Evolutionary conservation across 2,888 invertebrate genomes (phyloP).

Genomic region (Meandrusa payeni): DNA sequence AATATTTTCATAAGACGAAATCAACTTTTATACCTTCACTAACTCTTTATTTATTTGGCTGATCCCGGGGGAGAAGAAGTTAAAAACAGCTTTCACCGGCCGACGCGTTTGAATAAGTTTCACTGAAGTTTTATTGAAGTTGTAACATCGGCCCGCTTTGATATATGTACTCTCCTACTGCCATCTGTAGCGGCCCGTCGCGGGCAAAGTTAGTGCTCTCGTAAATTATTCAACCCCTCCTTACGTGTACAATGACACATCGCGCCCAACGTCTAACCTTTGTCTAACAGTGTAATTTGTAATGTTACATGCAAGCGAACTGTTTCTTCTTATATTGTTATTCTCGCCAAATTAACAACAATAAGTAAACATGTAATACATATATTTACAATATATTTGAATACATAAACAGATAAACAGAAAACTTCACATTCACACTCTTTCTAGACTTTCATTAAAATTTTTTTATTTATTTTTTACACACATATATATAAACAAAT

Average conservation of each 20-base stretch:
- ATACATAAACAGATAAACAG: too few relatives aligned
- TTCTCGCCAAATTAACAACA: too few relatives aligned
- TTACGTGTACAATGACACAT: conserved; percentile 54
- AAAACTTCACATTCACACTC: too few relatives aligned
- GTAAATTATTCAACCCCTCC: conserved; percentile 74
- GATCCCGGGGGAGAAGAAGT: conserved; percentile 68
- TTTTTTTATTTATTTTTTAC: too few relatives aligned
- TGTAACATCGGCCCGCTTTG: conserved; percentile 62
- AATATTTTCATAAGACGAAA: conserved; percentile 52
- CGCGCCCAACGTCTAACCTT: conserved; percentile 50
- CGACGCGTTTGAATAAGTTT: conserved; percentile 57
- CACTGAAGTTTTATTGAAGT: conserved; percentile 55
- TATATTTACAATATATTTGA: too few relatives aligned
- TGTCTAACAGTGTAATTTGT: conserved; percentile 48
- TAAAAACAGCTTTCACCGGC: conserved; percentile 72
- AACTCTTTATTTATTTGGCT: conserved; percentile 73
- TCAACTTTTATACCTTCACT: conserved; percentile 56
- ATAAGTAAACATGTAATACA: too few relatives aligned
- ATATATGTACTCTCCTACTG: conserved; percentile 66
- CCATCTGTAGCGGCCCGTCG: conserved; percentile 55
- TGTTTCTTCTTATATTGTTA: background rate
- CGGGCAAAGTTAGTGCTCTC: conserved; percentile 67
- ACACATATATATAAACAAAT: too few relatives aligned
- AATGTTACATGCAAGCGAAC: conserved; percentile 25
- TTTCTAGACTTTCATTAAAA: too few relatives aligned